Conservation (phyloP, 2,888 invertebrate species). For the Tenodera sinensis region DNA sequence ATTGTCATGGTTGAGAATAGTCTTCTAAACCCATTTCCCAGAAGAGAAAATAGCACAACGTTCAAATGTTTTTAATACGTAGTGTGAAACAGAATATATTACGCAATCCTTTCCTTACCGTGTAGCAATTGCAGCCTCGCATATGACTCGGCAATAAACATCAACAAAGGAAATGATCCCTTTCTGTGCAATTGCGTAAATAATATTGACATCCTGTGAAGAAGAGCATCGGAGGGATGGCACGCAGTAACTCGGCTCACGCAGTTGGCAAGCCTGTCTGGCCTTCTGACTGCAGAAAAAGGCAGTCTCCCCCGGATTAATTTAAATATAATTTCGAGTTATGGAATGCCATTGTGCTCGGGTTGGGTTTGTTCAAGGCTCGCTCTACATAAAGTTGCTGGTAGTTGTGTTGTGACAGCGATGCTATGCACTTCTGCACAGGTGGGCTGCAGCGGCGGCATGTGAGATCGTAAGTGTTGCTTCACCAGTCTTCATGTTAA, state of each 20-base stretch:
- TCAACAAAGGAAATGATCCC: no score
- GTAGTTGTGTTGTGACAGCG: background rate
- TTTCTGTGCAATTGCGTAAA: no score
- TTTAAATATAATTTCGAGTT: background rate
- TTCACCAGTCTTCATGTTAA: no score
- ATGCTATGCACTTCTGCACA: background rate
- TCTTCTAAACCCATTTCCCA: no score
- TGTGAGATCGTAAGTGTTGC: background rate
- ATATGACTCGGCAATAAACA: no score
- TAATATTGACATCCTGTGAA: background rate
- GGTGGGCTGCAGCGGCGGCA: background rate
- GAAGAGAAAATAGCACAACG: no score
- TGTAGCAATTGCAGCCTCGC: no score
- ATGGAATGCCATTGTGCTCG: background rate
- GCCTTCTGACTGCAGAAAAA: background rate
- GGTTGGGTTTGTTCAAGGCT: background rate
- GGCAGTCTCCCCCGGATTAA: background rate
- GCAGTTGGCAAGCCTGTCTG: background rate
- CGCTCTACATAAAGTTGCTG: background rate
- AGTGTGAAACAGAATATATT: no score
- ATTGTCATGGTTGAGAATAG: no score
- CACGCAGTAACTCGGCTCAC: background rate
- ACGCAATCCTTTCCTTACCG: no score
- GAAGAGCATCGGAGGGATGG: background rate
- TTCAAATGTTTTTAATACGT: no score